A percentile compares a stretch with the other conserved stretches of the same genome.
Evolutionary conservation across 2,113 vertebrate genomes (phyloP).

Genomic region (Mystacornis crossleyi): DNA sequence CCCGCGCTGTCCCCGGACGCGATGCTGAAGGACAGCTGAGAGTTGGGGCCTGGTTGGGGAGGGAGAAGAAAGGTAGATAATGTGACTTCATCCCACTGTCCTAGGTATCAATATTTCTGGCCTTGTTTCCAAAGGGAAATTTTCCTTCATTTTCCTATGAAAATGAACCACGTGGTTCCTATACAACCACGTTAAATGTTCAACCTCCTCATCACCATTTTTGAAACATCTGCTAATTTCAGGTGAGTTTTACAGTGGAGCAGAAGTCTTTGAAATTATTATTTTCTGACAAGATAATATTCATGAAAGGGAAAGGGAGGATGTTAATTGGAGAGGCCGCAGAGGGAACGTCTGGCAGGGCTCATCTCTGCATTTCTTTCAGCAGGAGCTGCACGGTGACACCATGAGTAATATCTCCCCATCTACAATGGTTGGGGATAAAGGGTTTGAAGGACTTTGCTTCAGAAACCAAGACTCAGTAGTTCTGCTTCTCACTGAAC

Average conservation of each 20-base stretch:
- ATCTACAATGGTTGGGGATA: background rate
- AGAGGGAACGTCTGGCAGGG: rapidly evolving
- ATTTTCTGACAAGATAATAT: background rate
- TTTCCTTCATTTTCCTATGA: background rate
- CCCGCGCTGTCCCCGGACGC: slow-evolving; percentile 86
- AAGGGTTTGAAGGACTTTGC: background rate
- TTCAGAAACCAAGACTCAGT: background rate
- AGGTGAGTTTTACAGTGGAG: background rate
- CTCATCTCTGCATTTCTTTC: background rate
- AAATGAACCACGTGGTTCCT: background rate
- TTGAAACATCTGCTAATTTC: background rate
- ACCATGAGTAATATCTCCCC: background rate
- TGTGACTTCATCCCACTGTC: background rate
- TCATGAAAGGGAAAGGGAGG: background rate
- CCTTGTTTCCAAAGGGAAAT: background rate
- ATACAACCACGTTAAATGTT: rapidly evolving
- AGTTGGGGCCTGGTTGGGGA: slow-evolving; percentile 80
- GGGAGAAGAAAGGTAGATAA: background rate
- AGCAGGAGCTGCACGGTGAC: rapidly evolving
- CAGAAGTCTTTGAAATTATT: background rate
- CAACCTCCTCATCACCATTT: background rate
- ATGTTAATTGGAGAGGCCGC: background rate
- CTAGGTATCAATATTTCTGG: background rate
- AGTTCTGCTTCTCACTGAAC: background rate
- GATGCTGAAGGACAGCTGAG: slow-evolving; percentile 86